phyloP scores from a whole-genome alignment of 2,888 invertebrate genomes.

The Desoria tigrina region DNA sequence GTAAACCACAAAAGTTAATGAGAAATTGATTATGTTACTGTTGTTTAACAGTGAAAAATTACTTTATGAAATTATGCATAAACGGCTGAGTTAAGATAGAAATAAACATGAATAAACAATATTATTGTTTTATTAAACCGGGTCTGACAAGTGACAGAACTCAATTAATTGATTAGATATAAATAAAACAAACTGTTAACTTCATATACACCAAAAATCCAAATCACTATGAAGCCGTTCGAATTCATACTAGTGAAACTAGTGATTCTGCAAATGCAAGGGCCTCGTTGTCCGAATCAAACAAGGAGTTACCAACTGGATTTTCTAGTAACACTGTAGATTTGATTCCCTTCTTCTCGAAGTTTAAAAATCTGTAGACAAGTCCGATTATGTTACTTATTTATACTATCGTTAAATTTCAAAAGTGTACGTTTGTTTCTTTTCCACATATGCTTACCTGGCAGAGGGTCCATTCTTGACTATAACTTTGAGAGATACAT shows the following conservation, averaged over 20 bases:
- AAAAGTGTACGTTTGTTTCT: conserved; percentile 10
- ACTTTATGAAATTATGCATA: too few relatives aligned
- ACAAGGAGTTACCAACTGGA: conserved; percentile 61
- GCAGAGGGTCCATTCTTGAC: conserved; percentile 54
- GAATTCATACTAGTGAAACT: conserved; percentile 18
- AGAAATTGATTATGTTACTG: too few relatives aligned
- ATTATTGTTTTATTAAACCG: too few relatives aligned
- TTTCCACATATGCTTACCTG: conserved; percentile 57
- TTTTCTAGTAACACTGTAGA: conserved; percentile 70
- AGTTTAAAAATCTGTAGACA: conserved; percentile 62
- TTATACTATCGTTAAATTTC: too few relatives aligned
- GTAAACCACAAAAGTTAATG: too few relatives aligned
- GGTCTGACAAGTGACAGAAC: too few relatives aligned
- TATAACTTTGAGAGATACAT: conserved; percentile 25
- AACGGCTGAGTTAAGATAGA: too few relatives aligned
- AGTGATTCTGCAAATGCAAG: conserved; percentile 30
- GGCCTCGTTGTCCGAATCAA: conserved; percentile 36
- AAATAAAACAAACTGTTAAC: too few relatives aligned
- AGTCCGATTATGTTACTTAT: neutral
- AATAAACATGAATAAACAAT: too few relatives aligned
- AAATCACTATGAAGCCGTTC: too few relatives aligned
- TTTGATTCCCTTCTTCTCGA: conserved; percentile 61
- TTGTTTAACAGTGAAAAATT: too few relatives aligned
- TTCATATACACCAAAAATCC: too few relatives aligned
- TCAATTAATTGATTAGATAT: neutral